These are phyloP conservation scores for Ageneiosus marmoratus DNA, from an alignment of 2,113 vertebrate genomes.

Conservation along the genomic window DNA sequence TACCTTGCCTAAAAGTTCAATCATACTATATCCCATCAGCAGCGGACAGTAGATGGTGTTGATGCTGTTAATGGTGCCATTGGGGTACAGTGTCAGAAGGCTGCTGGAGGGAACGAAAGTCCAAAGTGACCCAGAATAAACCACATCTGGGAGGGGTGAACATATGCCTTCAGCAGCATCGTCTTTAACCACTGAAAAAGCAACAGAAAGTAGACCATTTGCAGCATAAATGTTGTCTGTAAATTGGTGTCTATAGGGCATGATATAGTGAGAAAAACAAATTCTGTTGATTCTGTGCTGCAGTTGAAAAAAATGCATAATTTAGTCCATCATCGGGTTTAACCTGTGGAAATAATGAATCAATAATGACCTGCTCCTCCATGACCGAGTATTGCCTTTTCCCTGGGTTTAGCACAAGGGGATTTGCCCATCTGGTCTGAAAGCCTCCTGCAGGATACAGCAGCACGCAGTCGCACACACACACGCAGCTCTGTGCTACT, in stretches of 20 bases:
- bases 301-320: background rate
- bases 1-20: conserved; percentile 87
- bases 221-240: background rate
- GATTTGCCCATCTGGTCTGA: conserved; percentile 34
- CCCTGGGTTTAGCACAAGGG: conserved; percentile 16
- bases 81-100: conserved; percentile 79
- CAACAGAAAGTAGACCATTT: background rate
- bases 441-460: conserved; percentile 61
- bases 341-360: too few relatives aligned
- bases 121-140: conserved; percentile 79
- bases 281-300: background rate
- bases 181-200: conserved; percentile 47
- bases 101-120: conserved; percentile 82
- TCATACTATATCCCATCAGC: conserved; percentile 83
- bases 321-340: background rate
- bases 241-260: background rate
- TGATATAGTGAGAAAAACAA: background rate
- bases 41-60: conserved; percentile 78
- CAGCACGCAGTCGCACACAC: conserved; percentile 80
- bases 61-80: conserved; percentile 84
- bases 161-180: conserved; percentile 19
- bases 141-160: conserved; percentile 51
- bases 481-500: conserved; percentile 78
- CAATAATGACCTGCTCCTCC: conserved; percentile 6
- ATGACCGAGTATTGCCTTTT: background rate